A percentile compares a stretch with the other conserved stretches of the same genome.
Evolutionary conservation across 2,797 vertebrate genomes (phyloP).

Genomic region (Enteromius radiatus): DNA sequence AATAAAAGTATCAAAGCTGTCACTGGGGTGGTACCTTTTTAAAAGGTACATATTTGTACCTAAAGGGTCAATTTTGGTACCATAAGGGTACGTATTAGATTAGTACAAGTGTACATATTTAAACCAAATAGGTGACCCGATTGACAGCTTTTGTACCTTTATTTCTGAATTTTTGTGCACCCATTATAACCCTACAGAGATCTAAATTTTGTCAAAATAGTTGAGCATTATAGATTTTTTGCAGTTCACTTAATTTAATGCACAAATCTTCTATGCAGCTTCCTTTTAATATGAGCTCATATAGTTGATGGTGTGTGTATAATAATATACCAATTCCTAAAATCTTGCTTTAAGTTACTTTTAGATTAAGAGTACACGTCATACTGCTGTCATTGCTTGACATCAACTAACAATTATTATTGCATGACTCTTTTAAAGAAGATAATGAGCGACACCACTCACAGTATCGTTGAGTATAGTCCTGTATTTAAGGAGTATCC

Average conservation of each 20-base stretch:
- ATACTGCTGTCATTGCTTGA: constrained; percentile 9
- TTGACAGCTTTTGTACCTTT: no score
- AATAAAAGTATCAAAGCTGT: no score
- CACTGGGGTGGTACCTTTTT: no score
- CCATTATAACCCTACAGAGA: background rate
- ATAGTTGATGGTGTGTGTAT: background rate
- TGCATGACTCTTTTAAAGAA: background rate
- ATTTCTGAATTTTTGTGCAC: background rate
- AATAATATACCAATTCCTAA: background rate
- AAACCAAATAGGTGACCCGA: no score
- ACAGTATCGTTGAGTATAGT: background rate
- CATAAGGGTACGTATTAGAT: no score
- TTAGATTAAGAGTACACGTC: background rate
- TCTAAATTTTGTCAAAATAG: background rate
- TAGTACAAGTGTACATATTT: no score
- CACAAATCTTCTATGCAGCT: background rate
- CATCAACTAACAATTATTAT: background rate
- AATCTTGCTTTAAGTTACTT: background rate
- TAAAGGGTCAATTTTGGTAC: no score
- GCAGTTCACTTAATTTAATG: background rate
- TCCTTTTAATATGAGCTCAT: background rate
- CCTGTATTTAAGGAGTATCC: constrained; percentile 1
- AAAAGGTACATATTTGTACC: no score
- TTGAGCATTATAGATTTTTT: background rate
- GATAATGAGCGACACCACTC: background rate